Base-by-base conservation (phyloP, 2,888 invertebrate genomes). In the Gymnosoma rotundatum region DNA sequence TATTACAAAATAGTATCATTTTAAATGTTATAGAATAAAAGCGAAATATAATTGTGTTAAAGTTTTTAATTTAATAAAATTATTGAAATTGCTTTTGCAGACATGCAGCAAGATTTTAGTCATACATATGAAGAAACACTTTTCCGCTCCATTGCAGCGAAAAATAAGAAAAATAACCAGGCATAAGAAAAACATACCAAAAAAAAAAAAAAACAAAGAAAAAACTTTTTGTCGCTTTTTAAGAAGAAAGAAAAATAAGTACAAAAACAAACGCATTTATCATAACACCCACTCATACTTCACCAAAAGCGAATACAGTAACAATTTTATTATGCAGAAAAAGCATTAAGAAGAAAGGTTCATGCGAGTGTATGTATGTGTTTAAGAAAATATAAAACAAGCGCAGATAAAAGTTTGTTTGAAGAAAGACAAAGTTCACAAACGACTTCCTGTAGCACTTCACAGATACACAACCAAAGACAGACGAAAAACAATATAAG, bases 71-170 rank as follows among this genome's bases (percentile, higher is more conserved):
- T 38, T 45, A 78, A 67, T 72, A 32, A 83, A 60, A 70, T 67
- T 74, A 18, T 81, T 69, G 63, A 74, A 74, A 42, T 36, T 36
- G n/a, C 69, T 58, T 63, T 69, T 50, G 54, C 10, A 66, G 72
- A 66, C 58, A 25, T 58, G 50, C 58, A 80, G 66, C 74, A 69
- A 63, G 64, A 75, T 66, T 64, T 76, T 76, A 82, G 75, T 82
- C 70, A 82, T 70, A 81, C 75, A 70, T 75, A 42, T 75, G 75
- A 81, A 70, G 75, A 76, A 82, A 76, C 75, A 75, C 72, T 80
- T 78, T 75, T 81, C 58, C 86, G 86, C 86, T 83, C 80, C 78
- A 85, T 69, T 83, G 61, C 75, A 78, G 80, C 73, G 69, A 80
- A 82, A 78, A 80, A 81, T 86, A 80, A 84, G 84, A 82, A 84